phyloP scores from a whole-genome alignment of 1,140 invertebrate species.

The Babylonia areolata region DNA sequence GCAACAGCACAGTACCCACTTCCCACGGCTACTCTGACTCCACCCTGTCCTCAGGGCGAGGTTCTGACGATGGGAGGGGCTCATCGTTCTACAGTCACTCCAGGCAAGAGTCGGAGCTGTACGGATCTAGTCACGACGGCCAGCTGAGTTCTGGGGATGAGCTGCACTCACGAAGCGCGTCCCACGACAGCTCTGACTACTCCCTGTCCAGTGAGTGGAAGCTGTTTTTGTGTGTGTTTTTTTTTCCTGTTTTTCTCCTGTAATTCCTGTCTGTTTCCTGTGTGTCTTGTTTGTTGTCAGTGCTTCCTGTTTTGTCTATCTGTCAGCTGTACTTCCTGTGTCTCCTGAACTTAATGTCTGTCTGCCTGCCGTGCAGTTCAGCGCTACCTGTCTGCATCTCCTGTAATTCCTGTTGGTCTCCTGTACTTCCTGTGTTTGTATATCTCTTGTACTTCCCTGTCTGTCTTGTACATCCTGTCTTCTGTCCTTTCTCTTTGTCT shows the following conservation, averaged over 20 bases:
- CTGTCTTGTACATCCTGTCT: too few species aligned
- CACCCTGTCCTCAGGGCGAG: constrained; percentile 56
- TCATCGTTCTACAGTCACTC: constrained; percentile 41
- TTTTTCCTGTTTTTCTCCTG: too few species aligned
- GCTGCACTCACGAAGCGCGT: constrained; percentile 62
- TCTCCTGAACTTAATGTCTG: too few species aligned
- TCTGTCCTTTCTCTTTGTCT: too few species aligned
- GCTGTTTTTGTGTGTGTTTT: not conserved
- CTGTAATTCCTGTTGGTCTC: too few species aligned
- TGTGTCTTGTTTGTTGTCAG: not conserved
- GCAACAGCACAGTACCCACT: not conserved
- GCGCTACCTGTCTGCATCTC: too few species aligned
- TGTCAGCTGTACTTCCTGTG: too few species aligned
- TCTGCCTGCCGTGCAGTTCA: too few species aligned
- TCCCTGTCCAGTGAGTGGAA: constrained; percentile 57
- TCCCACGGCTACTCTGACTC: constrained; percentile 68
- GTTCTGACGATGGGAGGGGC: constrained; percentile 58
- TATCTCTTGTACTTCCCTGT: too few species aligned
- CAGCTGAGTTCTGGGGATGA: constrained; percentile 63
- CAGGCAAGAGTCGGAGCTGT: constrained; percentile 51
- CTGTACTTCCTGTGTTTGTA: too few species aligned
- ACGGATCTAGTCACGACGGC: constrained; percentile 53
- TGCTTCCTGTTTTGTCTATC: too few species aligned
- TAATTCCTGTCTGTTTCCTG: too few species aligned
- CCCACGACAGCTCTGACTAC: constrained; percentile 67